Base-by-base conservation (phyloP, 1,140 invertebrate species). In the Nomia melanderi region DNA sequence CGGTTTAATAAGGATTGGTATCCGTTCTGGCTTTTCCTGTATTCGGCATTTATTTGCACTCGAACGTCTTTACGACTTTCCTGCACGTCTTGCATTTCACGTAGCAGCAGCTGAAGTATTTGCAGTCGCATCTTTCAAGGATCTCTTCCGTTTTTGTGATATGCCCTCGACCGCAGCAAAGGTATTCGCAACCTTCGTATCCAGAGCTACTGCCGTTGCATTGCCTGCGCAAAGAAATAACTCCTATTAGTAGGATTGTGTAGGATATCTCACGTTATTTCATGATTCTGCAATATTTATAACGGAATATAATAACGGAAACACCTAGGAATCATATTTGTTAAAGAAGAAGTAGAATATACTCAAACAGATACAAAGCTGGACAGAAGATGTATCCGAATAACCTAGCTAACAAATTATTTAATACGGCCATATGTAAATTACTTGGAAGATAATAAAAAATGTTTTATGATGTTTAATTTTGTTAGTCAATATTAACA, bases 21-120 rank as follows among this genome's bases (percentile, higher is more conserved):
- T 50, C 12, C 0, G 17, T 44, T 23, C 7, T 9, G 12, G 4
- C 11, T 25, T 5, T 8, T 36, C 39, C 3, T 27, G 33, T 57
- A 36, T 17, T 20, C 25, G 27, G 27, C 27, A 47, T 74, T 74
- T 31, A 96, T 90, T 95, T 94, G 90, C 96, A 96, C 87, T 95
- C 95, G 89, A 96, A 94, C 57, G 94, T 94, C 86, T 96, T 94
- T 60, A 93, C 93, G 85, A 94, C 93, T 81, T 93, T 93, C 78
- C 94, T 92, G 91, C 96, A 97, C 2, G 95, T 95, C 90, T 98
- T 95, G 91, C 97, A 98, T 89, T 96, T 95, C 12, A 98, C 97
- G 87, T 96, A 96, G 91, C 97, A 98, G 91, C 97, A 98, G 94
- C 96, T 97, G 89, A 97, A 95, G 92, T 97, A 98, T 90, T 96